Evolutionary conservation across 2,797 vertebrate species (phyloP).

Genomic region (Sebastes steindachneri): DNA sequence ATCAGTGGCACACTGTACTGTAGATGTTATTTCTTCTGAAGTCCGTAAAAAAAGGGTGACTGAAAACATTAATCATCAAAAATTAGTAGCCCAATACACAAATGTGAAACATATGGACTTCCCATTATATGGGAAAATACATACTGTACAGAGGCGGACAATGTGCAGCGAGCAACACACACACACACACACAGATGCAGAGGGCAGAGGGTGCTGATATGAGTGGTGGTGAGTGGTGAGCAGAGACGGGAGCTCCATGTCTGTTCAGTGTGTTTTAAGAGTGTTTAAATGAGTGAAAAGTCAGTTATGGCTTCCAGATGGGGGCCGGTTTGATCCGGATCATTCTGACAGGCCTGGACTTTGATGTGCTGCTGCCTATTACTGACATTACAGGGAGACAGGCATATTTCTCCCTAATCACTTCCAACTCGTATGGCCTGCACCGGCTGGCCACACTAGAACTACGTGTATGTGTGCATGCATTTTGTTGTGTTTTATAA

Average conservation of each 20-base stretch:
- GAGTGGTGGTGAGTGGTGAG: conserved; percentile 75
- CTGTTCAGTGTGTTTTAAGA: conserved; percentile 82
- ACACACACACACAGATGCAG: conserved; percentile 31
- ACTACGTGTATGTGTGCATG: conserved; percentile 1
- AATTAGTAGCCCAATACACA: conserved; percentile 54
- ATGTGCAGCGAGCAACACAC: conserved; percentile 22
- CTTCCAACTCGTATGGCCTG: conserved; percentile 72
- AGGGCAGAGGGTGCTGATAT: conserved; percentile 70
- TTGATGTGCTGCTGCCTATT: conserved; percentile 88
- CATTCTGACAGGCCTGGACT: conserved; percentile 84
- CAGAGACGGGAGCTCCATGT: conserved; percentile 80
- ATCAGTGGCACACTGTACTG: not conserved
- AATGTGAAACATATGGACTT: conserved; percentile 61
- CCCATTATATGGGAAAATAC: conserved; percentile 32
- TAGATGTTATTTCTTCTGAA: conserved; percentile 16
- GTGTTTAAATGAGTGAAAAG: conserved; percentile 87
- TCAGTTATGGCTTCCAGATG: conserved; percentile 87
- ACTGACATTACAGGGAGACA: conserved; percentile 84
- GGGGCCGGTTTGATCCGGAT: conserved; percentile 83
- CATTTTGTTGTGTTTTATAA: conserved; percentile 14
- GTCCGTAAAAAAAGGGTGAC: conserved; percentile 35
- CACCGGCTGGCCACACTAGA: conserved; percentile 35
- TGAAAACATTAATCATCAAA: conserved; percentile 68
- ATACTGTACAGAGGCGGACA: conserved; percentile 11
- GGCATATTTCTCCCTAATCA: conserved; percentile 82